Evolutionary conservation across 2,113 vertebrate species (phyloP), one percentile per base, ranked within the genome.

Genomic region (Felis chaus): DNA sequence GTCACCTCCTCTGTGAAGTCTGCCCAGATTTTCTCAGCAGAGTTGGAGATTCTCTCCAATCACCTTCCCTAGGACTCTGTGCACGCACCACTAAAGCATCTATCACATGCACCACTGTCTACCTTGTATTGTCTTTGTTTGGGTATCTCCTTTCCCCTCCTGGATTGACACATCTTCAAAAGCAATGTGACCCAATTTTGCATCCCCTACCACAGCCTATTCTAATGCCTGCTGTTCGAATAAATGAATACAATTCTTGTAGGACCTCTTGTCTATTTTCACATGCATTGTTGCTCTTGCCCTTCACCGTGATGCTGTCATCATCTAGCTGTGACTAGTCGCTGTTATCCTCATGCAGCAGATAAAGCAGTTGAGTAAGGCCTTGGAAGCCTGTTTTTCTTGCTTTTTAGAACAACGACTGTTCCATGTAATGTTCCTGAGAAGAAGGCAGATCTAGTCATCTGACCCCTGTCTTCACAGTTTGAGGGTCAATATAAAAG

Each of bases 351-450:
- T 63, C 63, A 73, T 9, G 11, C 31, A 88, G 48, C 76, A 98
- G 76, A 91, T 93, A 83, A 50, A 94, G 41, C 71, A 93, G 61
- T 13, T 76, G 33, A 89, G 33, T 63, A 74, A 83, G 41, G 15
- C 48, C 23, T 95, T 92, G 48, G 19, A 96, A 65, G 15, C 5
- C 15, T 73, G 39, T 13, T 92, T 92, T 81, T 39, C 69, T 83
- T n/a, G 50, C n/a, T 89, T 91, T 85, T 92, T 48, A 97, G 66
- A 95, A 85, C 92, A 96, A 93, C 82, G 41, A 6, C 39, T 78
- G 68, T 68, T 84, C 18, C 33, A 27, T 7, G 25, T 7, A 79
- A 88, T 73, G 25, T 41, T 85, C 55, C 61, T 27, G 19, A 87
- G 68, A 91, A 87, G 45, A 93, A 80, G 18, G 18, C 36, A 90